Percentiles rank a stretch among this genome's conserved stretches.
Conservation (phyloP, 2,797 vertebrate species). For the Borostomias antarcticus region DNA sequence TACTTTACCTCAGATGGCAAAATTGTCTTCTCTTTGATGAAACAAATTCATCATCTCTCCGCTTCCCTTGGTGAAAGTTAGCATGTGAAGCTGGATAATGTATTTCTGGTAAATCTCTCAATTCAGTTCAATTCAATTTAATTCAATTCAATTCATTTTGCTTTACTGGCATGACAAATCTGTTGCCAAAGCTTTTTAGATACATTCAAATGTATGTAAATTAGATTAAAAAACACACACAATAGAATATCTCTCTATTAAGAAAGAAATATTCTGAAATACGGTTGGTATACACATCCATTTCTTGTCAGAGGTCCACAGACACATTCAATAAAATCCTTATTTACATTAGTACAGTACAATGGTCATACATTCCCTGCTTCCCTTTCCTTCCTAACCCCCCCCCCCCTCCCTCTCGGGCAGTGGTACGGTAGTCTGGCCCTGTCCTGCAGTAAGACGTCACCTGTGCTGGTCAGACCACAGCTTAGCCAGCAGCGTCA, state of each 20-base stretch:
- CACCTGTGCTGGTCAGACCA: conserved; percentile 60
- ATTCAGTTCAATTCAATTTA: no score
- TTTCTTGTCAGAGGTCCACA: conserved; percentile 5
- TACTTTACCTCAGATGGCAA: conserved; percentile 8
- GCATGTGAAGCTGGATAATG: conserved; percentile 11
- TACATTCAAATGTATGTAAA: no score
- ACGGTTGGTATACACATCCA: conserved; percentile 24
- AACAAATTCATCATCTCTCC: conserved; percentile 14
- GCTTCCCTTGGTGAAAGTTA: conserved; percentile 17
- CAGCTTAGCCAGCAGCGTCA: conserved; percentile 55
- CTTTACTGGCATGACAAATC: no score
- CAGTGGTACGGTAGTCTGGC: conserved; percentile 9
- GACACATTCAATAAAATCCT: conserved; percentile 19
- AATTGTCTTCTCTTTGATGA: conserved; percentile 13
- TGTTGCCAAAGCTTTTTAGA: no score
- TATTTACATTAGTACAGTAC: conserved; percentile 10
- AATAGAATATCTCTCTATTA: no score
- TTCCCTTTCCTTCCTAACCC: conserved; percentile 28
- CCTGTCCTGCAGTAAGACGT: conserved; percentile 60
- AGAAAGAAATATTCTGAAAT: conserved; percentile 12
- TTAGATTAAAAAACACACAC: no score
- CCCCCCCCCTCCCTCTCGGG: not conserved
- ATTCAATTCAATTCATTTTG: no score
- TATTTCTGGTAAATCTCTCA: no score
- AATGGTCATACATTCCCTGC: conserved; percentile 17